A percentile compares a stretch with the other conserved stretches of the same genome.
Conservation (phyloP, 2,113 vertebrate species). For the Bagarius yarrelli region DNA sequence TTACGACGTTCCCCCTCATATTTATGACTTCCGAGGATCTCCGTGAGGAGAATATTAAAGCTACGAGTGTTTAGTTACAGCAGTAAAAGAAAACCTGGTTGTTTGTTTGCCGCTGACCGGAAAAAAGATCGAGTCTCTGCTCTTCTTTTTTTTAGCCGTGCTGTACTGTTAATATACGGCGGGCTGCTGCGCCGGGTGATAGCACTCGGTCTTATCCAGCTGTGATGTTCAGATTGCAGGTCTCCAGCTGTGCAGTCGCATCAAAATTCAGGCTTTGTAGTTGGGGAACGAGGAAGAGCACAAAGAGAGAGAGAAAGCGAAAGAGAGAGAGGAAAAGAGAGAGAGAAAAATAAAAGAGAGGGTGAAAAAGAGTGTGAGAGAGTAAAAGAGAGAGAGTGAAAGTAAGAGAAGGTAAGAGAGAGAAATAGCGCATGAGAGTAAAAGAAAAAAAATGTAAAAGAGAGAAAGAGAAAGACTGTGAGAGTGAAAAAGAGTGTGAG, state of each 20-base stretch:
- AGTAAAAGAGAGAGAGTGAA: no score
- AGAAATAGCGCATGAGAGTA: no score
- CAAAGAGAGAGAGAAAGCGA: constrained; percentile 33
- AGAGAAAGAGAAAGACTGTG: no score
- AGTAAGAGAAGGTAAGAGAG: no score
- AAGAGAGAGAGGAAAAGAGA: constrained; percentile 17
- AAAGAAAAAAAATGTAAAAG: no score
- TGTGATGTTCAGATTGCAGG: constrained; percentile 56
- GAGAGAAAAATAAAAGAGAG: no score
- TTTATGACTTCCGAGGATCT: constrained; percentile 34
- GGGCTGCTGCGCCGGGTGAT: constrained; percentile 32
- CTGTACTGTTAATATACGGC: constrained; percentile 41
- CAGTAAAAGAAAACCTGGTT: constrained; percentile 14
- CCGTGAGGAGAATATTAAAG: not conserved
- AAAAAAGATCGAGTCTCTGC: constrained; percentile 27
- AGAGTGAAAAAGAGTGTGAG: no score
- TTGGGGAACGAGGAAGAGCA: constrained; percentile 18
- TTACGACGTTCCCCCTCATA: constrained; percentile 9
- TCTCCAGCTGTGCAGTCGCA: constrained; percentile 52
- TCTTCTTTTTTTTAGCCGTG: constrained; percentile 28
- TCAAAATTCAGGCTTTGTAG: constrained; percentile 53
- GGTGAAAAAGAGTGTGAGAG: no score
- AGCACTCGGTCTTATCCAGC: constrained; percentile 37
- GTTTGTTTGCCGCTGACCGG: not conserved
- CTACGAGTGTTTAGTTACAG: not conserved